A percentile compares a stretch with the other conserved stretches of the same genome.
These are phyloP conservation scores for Coregonus clupeaformis DNA, from an alignment of 2,113 vertebrate species.

Conservation along the genomic window DNA sequence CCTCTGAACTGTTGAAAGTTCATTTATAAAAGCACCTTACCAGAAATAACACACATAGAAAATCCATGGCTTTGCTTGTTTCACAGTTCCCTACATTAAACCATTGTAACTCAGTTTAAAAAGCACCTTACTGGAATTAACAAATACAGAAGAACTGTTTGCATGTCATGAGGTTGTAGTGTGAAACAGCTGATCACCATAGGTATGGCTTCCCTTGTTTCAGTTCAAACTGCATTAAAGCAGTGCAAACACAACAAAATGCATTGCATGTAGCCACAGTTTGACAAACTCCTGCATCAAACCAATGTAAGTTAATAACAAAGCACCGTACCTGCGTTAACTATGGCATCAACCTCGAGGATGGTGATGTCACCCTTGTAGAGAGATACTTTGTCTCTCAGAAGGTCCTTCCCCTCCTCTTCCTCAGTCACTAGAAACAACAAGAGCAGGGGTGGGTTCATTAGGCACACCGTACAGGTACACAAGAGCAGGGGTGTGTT, in stretches of 20 bases:
- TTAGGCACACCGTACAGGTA: not conserved
- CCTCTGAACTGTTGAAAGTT: too few species aligned
- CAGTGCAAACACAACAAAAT: too few species aligned
- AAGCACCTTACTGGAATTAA: conserved; percentile 90
- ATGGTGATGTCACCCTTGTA: conserved; percentile 96
- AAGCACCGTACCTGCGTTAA: conserved; percentile 90
- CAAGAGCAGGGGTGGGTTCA: not conserved
- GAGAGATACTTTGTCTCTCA: conserved; percentile 92
- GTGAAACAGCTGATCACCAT: not conserved
- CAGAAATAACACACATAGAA: too few species aligned
- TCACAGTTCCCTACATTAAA: too few species aligned
- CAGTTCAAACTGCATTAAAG: not conserved
- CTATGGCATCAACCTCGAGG: conserved; percentile 94
- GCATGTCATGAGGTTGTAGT: not conserved
- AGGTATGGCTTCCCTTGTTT: not conserved
- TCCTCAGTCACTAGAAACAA: conserved; percentile 69
- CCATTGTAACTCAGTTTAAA: too few species aligned
- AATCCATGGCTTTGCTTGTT: not conserved
- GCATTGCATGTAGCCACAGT: not conserved
- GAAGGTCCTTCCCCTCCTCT: conserved; percentile 55
- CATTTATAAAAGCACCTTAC: too few species aligned
- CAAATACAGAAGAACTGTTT: conserved; percentile 34
- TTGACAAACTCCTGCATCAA: not conserved
- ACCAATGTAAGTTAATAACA: not conserved
- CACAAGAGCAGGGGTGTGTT: not conserved